Evolutionary conservation across 2,113 vertebrate genomes (phyloP).

Genomic region (Embiotoca jacksoni): DNA sequence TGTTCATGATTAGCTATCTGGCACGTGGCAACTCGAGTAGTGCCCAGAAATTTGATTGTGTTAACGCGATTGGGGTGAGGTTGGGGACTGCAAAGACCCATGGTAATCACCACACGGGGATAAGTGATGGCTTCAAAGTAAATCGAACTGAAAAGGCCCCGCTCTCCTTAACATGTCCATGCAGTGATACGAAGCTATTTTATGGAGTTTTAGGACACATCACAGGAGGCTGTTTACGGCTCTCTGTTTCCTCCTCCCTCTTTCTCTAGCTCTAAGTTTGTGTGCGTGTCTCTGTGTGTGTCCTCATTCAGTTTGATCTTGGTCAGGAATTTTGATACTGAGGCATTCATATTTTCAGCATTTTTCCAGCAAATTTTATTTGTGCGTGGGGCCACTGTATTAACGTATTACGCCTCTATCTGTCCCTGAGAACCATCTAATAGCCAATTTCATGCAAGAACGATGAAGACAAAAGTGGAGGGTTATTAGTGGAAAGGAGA

Average conservation of each 20-base stretch:
- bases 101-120: constrained; percentile 67
- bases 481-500: constrained; percentile 72
- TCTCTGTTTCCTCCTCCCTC: constrained; percentile 11
- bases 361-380: constrained; percentile 51
- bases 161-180: constrained; percentile 56
- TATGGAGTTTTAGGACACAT: constrained; percentile 62
- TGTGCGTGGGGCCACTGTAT: constrained; percentile 39
- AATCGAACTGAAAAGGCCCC: constrained; percentile 67
- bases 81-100: constrained; percentile 50
- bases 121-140: constrained; percentile 67
- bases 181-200: constrained; percentile 63
- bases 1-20: constrained; percentile 56
- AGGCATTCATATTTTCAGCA: constrained; percentile 38
- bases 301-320: constrained; percentile 9
- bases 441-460: constrained; percentile 84
- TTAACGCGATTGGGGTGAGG: constrained; percentile 66
- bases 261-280: neutral
- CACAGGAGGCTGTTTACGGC: constrained; percentile 46
- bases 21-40: constrained; percentile 46
- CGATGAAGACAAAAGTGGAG: constrained; percentile 74
- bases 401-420: constrained; percentile 61
- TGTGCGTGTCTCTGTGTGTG: neutral
- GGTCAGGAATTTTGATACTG: constrained; percentile 17
- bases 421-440: constrained; percentile 72
- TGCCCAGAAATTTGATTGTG: constrained; percentile 67